Evolutionary conservation across 2,113 vertebrate genomes (phyloP).

Genomic region (Oreochromis niloticus): DNA sequence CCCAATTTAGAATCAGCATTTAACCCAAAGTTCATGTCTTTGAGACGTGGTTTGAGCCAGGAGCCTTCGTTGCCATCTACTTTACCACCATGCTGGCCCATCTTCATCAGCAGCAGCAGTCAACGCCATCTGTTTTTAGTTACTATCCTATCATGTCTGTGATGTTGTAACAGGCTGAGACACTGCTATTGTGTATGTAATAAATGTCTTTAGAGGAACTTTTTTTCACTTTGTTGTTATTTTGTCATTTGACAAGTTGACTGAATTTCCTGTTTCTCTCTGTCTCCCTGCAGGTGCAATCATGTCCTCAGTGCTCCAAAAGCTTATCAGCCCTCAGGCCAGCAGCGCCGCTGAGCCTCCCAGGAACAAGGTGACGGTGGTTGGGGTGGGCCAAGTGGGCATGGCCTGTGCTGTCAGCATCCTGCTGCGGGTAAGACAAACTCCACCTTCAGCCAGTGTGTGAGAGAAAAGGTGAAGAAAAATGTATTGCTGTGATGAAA

Average conservation of each 20-base stretch:
- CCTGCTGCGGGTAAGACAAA: slow-evolving; percentile 76
- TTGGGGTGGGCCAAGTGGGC: slow-evolving; percentile 92
- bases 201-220: background rate
- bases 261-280: background rate
- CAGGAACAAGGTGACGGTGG: slow-evolving; percentile 90
- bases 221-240: background rate
- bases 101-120: background rate
- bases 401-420: slow-evolving; percentile 94
- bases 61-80: background rate
- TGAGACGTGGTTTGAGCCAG: background rate
- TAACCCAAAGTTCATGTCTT: background rate
- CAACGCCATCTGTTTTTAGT: background rate
- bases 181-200: background rate
- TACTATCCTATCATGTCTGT: too few species aligned
- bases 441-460: background rate
- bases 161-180: too few species aligned
- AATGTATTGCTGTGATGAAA: background rate
- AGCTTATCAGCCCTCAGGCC: slow-evolving; percentile 78
- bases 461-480: background rate
- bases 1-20: background rate
- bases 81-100: background rate
- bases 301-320: slow-evolving; percentile 89
- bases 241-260: background rate
- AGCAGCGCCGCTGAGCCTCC: slow-evolving; percentile 48
- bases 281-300: slow-evolving; percentile 34